phyloP scores from a whole-genome alignment of 2,113 vertebrate genomes.

The Lichenostomus cassidix region DNA sequence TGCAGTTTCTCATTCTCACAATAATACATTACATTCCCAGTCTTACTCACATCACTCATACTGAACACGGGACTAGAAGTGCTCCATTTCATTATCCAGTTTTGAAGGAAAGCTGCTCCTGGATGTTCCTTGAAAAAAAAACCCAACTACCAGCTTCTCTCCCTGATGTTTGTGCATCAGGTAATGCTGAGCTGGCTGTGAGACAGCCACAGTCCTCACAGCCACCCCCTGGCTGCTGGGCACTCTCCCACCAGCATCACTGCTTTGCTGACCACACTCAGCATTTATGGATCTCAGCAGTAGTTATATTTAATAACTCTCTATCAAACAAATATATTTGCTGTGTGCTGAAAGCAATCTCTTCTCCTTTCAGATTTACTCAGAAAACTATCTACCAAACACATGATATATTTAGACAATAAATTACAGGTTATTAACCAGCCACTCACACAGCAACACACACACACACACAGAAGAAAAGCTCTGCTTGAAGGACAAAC shows the following conservation, averaged over 20 bases:
- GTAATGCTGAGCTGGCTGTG: neutral
- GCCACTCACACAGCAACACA: too few species aligned
- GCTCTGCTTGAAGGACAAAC: neutral
- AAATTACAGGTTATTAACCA: neutral
- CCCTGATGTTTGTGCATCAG: neutral
- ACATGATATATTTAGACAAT: rapidly evolving
- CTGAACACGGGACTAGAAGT: neutral
- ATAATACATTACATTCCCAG: neutral
- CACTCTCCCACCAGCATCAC: rapidly evolving
- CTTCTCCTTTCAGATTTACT: neutral
- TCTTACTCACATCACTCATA: neutral
- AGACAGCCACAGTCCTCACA: rapidly evolving
- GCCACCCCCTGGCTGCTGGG: neutral
- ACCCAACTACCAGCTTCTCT: neutral
- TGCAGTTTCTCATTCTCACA: neutral
- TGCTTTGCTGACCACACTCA: rapidly evolving
- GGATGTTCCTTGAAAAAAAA: neutral
- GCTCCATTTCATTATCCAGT: rapidly evolving
- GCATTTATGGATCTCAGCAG: neutral
- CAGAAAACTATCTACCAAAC: neutral
- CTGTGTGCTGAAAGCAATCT: neutral
- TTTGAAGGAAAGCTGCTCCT: neutral
- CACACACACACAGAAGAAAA: neutral
- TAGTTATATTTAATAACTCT: neutral
- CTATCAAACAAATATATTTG: neutral